A percentile compares a stretch with the other conserved stretches of the same genome.
phyloP scores from a whole-genome alignment of 2,113 vertebrate species.

The Rhinogobius similis region DNA sequence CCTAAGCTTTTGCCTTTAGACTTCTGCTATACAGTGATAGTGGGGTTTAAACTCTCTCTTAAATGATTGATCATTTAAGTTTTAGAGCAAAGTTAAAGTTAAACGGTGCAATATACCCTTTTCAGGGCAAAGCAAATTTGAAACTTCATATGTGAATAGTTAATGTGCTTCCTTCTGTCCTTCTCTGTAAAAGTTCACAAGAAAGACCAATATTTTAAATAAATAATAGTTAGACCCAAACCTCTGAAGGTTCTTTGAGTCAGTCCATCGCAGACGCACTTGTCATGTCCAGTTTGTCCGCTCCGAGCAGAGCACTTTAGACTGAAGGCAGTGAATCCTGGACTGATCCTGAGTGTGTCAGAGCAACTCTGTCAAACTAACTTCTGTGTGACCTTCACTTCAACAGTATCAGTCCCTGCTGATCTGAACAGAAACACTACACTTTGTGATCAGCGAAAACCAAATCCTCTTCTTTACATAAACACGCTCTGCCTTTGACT shows the following conservation, averaged over 20 bases:
- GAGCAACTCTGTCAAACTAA: slow-evolving; percentile 17
- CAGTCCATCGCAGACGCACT: neutral
- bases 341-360: slow-evolving; percentile 25
- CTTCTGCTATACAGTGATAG: too few species aligned
- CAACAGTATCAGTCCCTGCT: slow-evolving; percentile 55
- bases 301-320: neutral
- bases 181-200: neutral
- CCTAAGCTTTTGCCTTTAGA: too few species aligned
- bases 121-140: neutral
- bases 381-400: slow-evolving; percentile 60
- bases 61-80: too few species aligned
- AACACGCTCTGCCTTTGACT: slow-evolving; percentile 16
- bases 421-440: slow-evolving; percentile 65
- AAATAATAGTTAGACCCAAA: neutral
- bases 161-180: neutral
- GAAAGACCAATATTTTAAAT: neutral
- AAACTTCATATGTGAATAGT: neutral
- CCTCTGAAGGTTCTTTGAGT: neutral
- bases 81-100: too few species aligned
- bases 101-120: too few species aligned
- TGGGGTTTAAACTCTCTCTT: neutral
- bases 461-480: slow-evolving; percentile 35
- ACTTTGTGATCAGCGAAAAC: slow-evolving; percentile 65
- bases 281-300: neutral
- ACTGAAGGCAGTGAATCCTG: slow-evolving; percentile 8